These are phyloP conservation scores for Epistrophe eligans DNA, from an alignment of 2,888 invertebrate species.

Conservation along the genomic window DNA sequence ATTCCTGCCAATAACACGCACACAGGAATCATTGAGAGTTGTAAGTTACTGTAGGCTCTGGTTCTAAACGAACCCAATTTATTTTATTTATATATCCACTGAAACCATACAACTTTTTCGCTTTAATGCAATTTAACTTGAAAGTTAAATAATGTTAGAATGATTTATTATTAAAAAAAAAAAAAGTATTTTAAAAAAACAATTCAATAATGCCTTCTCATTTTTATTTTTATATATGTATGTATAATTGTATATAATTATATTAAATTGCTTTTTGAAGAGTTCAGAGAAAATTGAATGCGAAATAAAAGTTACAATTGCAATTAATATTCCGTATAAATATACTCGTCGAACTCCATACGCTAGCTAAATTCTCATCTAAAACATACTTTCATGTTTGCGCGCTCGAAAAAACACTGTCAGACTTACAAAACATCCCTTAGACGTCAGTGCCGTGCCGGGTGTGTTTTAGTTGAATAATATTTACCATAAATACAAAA, in stretches of 20 bases:
- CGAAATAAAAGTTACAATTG: not conserved
- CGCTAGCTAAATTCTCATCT: slow-evolving; percentile 32
- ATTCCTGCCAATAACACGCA: no score
- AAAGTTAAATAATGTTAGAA: not conserved
- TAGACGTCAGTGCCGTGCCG: slow-evolving; percentile 61
- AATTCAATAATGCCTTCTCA: not conserved
- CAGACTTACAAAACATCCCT: slow-evolving; percentile 32
- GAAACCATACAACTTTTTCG: no score
- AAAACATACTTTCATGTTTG: slow-evolving; percentile 51
- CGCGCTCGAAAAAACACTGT: slow-evolving; percentile 35
- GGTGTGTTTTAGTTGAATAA: slow-evolving; percentile 71
- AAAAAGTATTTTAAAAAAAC: not conserved
- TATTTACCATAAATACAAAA: slow-evolving; percentile 72
- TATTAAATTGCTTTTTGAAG: not conserved
- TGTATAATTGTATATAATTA: no score
- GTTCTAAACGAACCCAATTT: no score
- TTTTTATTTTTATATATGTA: no score
- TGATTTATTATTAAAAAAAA: not conserved
- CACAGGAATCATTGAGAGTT: no score
- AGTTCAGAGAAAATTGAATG: not conserved
- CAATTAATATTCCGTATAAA: slow-evolving; percentile 28
- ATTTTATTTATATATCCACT: no score
- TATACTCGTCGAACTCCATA: not conserved
- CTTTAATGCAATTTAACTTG: not conserved
- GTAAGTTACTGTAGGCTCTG: no score